Conservation (phyloP, 2,888 invertebrate genomes). For the Sceliomorpha sp. region DNA sequence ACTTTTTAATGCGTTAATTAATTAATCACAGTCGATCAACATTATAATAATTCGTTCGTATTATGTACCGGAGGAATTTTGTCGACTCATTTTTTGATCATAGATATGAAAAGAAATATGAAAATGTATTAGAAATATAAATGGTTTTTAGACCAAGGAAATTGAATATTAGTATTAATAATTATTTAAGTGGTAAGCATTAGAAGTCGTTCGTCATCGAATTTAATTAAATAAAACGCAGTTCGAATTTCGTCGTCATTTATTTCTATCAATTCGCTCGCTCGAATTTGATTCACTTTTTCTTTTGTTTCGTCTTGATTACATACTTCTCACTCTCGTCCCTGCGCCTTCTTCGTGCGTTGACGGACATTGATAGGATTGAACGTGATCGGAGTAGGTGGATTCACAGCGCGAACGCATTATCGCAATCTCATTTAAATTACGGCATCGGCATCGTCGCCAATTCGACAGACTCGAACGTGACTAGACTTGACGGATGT, state of each 20-base stretch:
- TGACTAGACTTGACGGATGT: conserved; percentile 62
- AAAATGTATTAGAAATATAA: too few relatives aligned
- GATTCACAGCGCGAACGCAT: conserved; percentile 55
- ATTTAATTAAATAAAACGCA: too few relatives aligned
- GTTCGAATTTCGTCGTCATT: neutral
- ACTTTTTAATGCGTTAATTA: too few relatives aligned
- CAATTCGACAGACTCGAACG: conserved; percentile 60
- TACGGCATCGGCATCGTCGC: conserved; percentile 59
- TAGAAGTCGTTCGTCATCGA: too few relatives aligned
- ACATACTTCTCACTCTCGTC: conserved; percentile 34
- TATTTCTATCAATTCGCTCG: conserved; percentile 3
- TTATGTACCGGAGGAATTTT: too few relatives aligned
- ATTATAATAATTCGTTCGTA: too few relatives aligned
- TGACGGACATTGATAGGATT: conserved; percentile 59
- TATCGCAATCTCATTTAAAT: conserved; percentile 65
- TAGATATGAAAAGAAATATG: too few relatives aligned
- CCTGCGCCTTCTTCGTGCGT: conserved; percentile 21
- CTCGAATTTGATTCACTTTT: conserved; percentile 33
- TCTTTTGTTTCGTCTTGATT: conserved; percentile 43
- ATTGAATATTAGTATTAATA: too few relatives aligned
- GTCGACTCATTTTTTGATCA: too few relatives aligned
- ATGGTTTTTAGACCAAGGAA: too few relatives aligned
- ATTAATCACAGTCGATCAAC: too few relatives aligned
- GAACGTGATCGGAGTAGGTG: conserved; percentile 60
- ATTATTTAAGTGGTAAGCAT: too few relatives aligned